Conservation (phyloP, 2,888 invertebrate genomes). For the Brassicogethes aeneus region DNA sequence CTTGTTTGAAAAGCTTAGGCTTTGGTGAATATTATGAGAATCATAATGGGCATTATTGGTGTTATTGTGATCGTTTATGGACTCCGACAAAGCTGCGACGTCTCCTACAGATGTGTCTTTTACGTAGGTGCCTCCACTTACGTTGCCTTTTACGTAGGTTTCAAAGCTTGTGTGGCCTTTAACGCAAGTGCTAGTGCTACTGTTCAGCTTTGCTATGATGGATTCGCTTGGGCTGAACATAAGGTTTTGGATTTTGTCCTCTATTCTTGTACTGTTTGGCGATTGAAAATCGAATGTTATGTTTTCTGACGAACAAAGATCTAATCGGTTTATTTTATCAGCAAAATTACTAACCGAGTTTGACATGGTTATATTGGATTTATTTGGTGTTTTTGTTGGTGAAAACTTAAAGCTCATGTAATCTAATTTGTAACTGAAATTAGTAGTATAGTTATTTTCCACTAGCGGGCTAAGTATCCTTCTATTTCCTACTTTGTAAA, state of each 20-base stretch:
- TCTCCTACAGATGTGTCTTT: slow-evolving; percentile 16
- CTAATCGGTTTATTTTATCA: no score
- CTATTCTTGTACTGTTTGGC: background rate
- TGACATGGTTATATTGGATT: no score
- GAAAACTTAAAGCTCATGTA: slow-evolving; percentile 5
- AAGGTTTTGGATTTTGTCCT: background rate
- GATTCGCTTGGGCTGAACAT: background rate
- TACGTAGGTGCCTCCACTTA: slow-evolving; percentile 26
- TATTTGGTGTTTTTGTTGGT: slow-evolving; percentile 9
- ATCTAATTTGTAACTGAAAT: background rate
- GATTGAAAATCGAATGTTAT: background rate
- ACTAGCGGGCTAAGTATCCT: background rate
- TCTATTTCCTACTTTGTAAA: no score
- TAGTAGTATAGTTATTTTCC: background rate
- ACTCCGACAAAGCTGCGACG: background rate
- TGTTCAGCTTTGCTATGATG: background rate
- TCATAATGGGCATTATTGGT: background rate
- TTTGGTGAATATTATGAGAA: background rate
- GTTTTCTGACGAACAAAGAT: no score
- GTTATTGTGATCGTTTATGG: slow-evolving; percentile 1
- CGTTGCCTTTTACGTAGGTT: slow-evolving; percentile 45
- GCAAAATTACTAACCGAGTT: no score
- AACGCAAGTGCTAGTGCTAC: slow-evolving; percentile 1
- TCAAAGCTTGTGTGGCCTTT: slow-evolving; percentile 41
- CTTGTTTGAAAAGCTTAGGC: slow-evolving; percentile 16